Conservation (phyloP, 2,113 vertebrate genomes). For the Salvator merianae region DNA sequence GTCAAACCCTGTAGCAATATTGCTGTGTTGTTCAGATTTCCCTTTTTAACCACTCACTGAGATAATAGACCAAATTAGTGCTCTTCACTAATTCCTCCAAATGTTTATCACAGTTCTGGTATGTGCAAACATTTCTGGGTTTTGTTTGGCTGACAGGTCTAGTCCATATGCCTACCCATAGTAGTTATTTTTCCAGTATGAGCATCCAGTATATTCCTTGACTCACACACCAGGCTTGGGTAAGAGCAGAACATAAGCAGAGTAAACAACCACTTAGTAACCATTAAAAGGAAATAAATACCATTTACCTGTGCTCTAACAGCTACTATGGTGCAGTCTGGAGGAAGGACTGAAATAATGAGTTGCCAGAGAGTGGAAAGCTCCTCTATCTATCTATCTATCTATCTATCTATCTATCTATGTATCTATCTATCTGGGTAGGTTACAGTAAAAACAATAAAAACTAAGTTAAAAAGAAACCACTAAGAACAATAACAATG, state of each 20-base stretch:
- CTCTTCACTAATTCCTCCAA: background rate
- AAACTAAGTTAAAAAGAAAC: too few species aligned
- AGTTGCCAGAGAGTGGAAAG: background rate
- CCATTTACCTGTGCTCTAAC: conserved; percentile 17
- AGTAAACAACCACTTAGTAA: conserved; percentile 35
- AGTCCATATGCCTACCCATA: conserved; percentile 33
- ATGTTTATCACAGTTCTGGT: background rate
- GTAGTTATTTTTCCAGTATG: conserved; percentile 26
- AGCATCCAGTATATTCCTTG: conserved; percentile 41
- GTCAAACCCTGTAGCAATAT: background rate
- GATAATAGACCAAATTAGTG: background rate
- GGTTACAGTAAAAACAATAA: too few species aligned
- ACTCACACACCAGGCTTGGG: conserved; percentile 18
- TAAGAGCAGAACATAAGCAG: conserved; percentile 26
- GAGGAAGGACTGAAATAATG: background rate
- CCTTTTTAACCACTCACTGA: background rate
- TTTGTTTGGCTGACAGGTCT: conserved; percentile 9
- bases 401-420: too few species aligned
- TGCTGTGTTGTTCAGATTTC: background rate
- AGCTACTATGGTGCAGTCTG: background rate
- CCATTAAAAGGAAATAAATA: conserved; percentile 25
- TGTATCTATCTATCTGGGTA: too few species aligned
- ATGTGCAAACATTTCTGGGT: conserved; percentile 11
- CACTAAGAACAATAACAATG: too few species aligned
- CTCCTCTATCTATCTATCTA: too few species aligned